These are phyloP conservation scores for Halcyon smyrnensis DNA, from an alignment of 2,797 vertebrate species.

Conservation along the genomic window DNA sequence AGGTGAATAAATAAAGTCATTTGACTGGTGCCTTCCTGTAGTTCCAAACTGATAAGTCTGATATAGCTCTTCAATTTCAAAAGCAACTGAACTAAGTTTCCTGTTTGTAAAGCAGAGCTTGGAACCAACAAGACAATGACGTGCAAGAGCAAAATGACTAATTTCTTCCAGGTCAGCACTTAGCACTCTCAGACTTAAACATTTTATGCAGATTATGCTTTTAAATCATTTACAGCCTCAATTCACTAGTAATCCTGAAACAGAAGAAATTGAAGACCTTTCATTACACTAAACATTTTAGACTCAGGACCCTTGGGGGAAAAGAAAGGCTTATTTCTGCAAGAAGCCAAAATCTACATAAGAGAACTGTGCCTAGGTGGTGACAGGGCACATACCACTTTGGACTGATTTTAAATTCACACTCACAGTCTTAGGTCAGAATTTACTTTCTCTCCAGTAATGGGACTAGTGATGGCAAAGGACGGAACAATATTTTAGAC, in stretches of 20 bases:
- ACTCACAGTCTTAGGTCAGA: neutral
- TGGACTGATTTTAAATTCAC: neutral
- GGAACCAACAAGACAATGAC: slow-evolving; percentile 5
- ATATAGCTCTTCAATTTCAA: slow-evolving; percentile 69
- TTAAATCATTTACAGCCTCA: neutral
- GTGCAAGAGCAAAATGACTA: neutral
- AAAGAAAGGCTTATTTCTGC: neutral
- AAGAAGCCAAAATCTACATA: neutral
- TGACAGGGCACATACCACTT: neutral
- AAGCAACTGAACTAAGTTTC: slow-evolving; percentile 11
- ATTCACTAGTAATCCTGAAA: neutral
- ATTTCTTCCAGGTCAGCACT: slow-evolving; percentile 33
- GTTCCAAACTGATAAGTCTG: slow-evolving; percentile 42
- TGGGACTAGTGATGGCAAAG: neutral
- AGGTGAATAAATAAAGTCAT: slow-evolving; percentile 58
- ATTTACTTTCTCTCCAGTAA: neutral
- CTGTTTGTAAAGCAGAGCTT: neutral
- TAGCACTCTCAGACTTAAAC: neutral
- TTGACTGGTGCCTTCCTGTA: slow-evolving; percentile 33
- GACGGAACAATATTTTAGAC: neutral
- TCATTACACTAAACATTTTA: neutral
- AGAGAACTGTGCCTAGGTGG: neutral
- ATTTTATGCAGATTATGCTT: slow-evolving; percentile 17
- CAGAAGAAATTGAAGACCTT: neutral
- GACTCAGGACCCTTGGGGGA: rapidly evolving